Percentiles rank a stretch among this genome's conserved stretches.
phyloP scores from a whole-genome alignment of 1,140 invertebrate species.

The Calephelis nemesis region DNA sequence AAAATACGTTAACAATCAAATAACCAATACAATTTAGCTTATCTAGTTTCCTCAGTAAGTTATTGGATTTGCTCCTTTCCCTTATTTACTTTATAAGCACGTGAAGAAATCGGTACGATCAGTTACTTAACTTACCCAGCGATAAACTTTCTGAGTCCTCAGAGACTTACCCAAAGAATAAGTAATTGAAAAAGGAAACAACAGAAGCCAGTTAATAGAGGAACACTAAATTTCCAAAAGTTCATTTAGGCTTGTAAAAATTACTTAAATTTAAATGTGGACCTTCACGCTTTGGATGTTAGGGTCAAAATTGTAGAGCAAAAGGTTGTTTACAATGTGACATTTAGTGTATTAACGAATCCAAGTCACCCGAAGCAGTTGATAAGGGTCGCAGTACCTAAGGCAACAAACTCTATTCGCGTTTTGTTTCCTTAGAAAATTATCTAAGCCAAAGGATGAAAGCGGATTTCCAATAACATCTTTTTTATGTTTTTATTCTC shows the following conservation, averaged over 20 bases:
- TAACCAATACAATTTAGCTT: too few relatives aligned
- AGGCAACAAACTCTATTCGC: conserved; percentile 36
- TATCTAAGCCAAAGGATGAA: neutral
- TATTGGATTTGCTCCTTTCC: neutral
- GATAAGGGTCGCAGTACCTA: conserved; percentile 59
- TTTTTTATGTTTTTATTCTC: too few relatives aligned
- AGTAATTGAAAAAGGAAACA: conserved; percentile 8
- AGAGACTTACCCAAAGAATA: neutral
- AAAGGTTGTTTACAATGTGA: conserved; percentile 29
- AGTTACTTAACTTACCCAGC: neutral
- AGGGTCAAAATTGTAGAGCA: neutral
- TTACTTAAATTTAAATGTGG: neutral
- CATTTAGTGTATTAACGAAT: conserved; percentile 50
- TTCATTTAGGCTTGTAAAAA: conserved; percentile 13
- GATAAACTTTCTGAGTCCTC: neutral
- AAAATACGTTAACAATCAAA: too few relatives aligned
- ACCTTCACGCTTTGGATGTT: neutral
- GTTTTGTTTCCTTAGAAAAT: conserved; percentile 13
- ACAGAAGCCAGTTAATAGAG: conserved; percentile 5
- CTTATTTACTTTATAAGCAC: neutral
- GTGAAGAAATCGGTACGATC: neutral
- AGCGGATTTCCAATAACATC: neutral
- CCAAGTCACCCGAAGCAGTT: conserved; percentile 50
- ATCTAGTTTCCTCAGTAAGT: neutral
- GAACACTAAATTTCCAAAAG: conserved; percentile 12